Conservation (phyloP, 2,888 invertebrate genomes). For the Protonemura montana region DNA sequence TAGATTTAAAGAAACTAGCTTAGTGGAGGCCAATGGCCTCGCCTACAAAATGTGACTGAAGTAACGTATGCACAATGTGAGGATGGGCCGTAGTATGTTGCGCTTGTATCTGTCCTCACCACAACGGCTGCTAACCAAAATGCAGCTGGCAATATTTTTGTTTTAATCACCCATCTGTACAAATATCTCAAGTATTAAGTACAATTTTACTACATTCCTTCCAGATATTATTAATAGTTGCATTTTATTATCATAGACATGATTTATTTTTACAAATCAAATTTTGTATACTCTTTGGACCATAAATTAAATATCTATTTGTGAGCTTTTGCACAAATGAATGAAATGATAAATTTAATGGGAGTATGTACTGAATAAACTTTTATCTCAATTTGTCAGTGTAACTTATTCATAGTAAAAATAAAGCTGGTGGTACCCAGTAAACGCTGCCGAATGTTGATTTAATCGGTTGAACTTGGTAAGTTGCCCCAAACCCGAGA, state of each 20-base stretch:
- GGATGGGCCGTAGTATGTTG: background rate
- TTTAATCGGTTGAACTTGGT: no score
- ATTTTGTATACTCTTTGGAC: background rate
- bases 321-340: background rate
- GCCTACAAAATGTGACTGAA: background rate
- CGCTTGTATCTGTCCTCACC: background rate
- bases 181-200: background rate
- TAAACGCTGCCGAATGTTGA: no score
- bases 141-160: no score
- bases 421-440: no score
- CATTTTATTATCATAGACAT: background rate
- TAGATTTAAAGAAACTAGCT: background rate
- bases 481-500: no score
- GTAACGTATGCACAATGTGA: background rate
- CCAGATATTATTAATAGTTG: background rate
- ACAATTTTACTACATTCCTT: background rate
- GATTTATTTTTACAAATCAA: constrained; percentile 16
- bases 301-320: background rate
- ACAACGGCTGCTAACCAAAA: no score
- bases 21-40: background rate
- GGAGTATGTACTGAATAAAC: background rate
- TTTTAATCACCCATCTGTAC: background rate
- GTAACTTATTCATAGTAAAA: no score
- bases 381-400: no score
- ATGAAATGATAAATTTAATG: background rate